Evolutionary conservation across 1,140 invertebrate genomes (phyloP).

Genomic region (Hyles vespertilio): DNA sequence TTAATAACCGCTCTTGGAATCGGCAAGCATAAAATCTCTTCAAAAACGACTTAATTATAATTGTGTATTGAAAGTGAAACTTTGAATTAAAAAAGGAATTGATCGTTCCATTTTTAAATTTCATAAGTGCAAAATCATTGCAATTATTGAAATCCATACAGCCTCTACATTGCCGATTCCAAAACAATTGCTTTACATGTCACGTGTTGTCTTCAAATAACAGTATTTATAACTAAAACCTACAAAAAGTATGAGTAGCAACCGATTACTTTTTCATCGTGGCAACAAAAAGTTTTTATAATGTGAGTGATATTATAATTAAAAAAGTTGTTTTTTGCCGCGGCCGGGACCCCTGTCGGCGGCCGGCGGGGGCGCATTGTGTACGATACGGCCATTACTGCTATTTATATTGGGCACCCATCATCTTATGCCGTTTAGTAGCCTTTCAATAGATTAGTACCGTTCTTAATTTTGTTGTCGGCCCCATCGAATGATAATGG

Average conservation of each 20-base stretch:
- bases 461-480: constrained; percentile 11
- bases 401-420: constrained; percentile 67
- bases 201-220: constrained; percentile 1
- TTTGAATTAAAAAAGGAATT: too few species aligned
- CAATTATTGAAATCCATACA: too few species aligned
- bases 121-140: too few species aligned
- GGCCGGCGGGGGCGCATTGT: constrained; percentile 59
- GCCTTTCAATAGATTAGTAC: constrained; percentile 39
- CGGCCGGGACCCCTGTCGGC: constrained; percentile 52
- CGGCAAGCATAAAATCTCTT: background rate
- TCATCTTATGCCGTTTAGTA: constrained; percentile 43
- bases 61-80: too few species aligned
- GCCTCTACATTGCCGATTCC: constrained; percentile 20
- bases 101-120: too few species aligned
- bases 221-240: constrained; percentile 1
- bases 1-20: too few species aligned
- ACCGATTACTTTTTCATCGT: constrained; percentile 14
- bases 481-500: background rate
- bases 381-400: constrained; percentile 55
- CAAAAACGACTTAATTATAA: background rate
- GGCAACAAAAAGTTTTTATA: constrained; percentile 54
- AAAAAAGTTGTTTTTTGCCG: constrained; percentile 46
- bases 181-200: background rate
- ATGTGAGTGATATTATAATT: constrained; percentile 74
- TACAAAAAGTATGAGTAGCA: background rate